Percentiles rank a stretch among this genome's conserved stretches.
Conservation (phyloP, 1,140 invertebrate species). For the Hesperophylax magnus region DNA sequence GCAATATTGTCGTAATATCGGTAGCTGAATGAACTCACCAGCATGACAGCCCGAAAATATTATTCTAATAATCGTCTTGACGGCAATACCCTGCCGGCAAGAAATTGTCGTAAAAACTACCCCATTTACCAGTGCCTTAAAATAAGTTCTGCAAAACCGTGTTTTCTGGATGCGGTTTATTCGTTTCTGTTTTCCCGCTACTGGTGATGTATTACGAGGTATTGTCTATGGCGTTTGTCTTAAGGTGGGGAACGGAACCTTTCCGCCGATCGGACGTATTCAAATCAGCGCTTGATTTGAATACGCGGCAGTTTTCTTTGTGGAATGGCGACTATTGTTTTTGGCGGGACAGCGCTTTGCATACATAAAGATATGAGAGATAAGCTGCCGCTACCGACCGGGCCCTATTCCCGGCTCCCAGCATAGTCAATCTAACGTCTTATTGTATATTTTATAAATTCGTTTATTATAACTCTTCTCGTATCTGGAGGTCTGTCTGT, state of each 20-base stretch:
- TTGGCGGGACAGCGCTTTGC: conserved; percentile 30
- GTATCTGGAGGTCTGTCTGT: not conserved
- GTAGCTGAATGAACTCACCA: too few relatives aligned
- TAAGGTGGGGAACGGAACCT: conserved; percentile 8
- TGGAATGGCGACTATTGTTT: conserved; percentile 43
- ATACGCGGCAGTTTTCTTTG: conserved; percentile 41
- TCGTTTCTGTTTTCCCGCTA: too few relatives aligned
- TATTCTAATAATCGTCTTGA: too few relatives aligned
- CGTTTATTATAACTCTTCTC: conserved; percentile 11
- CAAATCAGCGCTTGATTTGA: conserved; percentile 43
- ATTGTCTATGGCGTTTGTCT: too few relatives aligned
- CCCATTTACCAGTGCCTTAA: too few relatives aligned
- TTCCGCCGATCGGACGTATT: conserved; percentile 28
- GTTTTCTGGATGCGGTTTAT: too few relatives aligned
- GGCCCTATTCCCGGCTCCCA: not conserved
- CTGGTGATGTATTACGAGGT: too few relatives aligned
- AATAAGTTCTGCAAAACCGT: too few relatives aligned
- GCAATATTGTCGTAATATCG: too few relatives aligned
- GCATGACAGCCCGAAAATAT: too few relatives aligned
- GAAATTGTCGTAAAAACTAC: too few relatives aligned
- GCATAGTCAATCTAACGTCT: conserved; percentile 27
- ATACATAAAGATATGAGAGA: conserved; percentile 40
- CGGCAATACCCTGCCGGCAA: too few relatives aligned
- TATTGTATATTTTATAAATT: conserved; percentile 21
- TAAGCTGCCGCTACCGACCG: conserved; percentile 10